A percentile compares a stretch with the other conserved stretches of the same genome.
Evolutionary conservation across 2,113 vertebrate species (phyloP).

Genomic region (Seriola dumerili): DNA sequence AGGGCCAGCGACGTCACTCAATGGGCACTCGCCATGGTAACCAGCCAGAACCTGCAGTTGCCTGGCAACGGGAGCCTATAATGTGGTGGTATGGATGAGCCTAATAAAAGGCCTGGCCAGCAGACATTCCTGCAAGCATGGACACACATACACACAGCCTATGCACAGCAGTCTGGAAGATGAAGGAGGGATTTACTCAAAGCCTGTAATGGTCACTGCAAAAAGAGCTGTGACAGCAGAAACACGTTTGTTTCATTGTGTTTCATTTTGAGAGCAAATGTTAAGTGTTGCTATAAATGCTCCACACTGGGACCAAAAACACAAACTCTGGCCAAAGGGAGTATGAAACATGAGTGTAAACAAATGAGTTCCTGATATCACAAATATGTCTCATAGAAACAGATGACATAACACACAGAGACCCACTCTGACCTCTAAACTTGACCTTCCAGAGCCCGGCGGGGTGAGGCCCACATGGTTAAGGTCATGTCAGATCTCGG

Average conservation of each 20-base stretch:
- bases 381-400: neutral
- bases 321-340: neutral
- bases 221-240: slow-evolving; percentile 67
- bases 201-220: slow-evolving; percentile 54
- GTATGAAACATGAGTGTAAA: neutral
- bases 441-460: slow-evolving; percentile 41
- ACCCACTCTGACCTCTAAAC: slow-evolving; percentile 48
- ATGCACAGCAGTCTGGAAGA: slow-evolving; percentile 54
- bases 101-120: slow-evolving; percentile 80
- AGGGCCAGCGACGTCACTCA: slow-evolving; percentile 81
- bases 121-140: slow-evolving; percentile 78
- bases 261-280: slow-evolving; percentile 17
- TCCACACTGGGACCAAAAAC: neutral
- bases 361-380: neutral
- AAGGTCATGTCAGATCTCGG: slow-evolving; percentile 25
- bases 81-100: slow-evolving; percentile 86
- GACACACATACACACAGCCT: slow-evolving; percentile 41
- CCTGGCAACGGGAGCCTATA: slow-evolving; percentile 84
- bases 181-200: slow-evolving; percentile 58
- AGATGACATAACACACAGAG: slow-evolving; percentile 16
- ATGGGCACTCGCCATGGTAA: slow-evolving; percentile 85
- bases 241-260: slow-evolving; percentile 46
- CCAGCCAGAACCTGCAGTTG: slow-evolving; percentile 86
- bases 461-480: neutral
- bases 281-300: slow-evolving; percentile 7